phyloP scores from a whole-genome alignment of 2,113 vertebrate genomes.

The Mormyrus iriodes region DNA sequence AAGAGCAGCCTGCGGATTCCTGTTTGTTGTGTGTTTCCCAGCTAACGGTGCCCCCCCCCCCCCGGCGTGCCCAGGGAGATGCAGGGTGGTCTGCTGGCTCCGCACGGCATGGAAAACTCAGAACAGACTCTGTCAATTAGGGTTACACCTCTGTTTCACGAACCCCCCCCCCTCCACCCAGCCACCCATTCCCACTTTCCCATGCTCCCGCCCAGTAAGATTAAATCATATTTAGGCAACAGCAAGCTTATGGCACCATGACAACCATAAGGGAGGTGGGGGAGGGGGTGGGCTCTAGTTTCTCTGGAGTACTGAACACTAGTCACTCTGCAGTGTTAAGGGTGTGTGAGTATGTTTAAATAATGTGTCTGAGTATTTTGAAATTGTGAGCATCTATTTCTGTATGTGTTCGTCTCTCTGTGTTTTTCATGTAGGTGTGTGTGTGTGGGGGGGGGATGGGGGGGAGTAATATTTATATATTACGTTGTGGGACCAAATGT shows the following conservation, averaged over 20 bases:
- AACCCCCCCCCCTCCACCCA: background rate
- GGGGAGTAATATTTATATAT: background rate
- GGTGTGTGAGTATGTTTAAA: background rate
- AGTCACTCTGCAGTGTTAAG: background rate
- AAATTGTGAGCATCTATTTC: background rate
- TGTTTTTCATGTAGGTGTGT: background rate
- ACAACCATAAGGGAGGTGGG: background rate
- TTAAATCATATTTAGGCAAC: background rate
- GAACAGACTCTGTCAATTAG: constrained; percentile 1
- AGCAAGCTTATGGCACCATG: background rate
- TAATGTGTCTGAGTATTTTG: background rate
- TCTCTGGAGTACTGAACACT: background rate
- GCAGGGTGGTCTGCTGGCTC: background rate
- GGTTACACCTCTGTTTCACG: background rate
- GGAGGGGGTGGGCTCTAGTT: background rate
- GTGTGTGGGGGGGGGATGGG: too few species aligned
- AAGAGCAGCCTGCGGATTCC: background rate
- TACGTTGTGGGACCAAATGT: background rate
- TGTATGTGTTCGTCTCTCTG: background rate
- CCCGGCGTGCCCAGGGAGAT: background rate
- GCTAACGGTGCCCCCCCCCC: background rate
- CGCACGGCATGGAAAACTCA: constrained; percentile 5
- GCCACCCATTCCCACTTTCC: background rate
- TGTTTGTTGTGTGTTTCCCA: background rate
- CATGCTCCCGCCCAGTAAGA: background rate